These are phyloP conservation scores for Microcebus tavaratra DNA, from an alignment of 2,113 vertebrate species.

Conservation along the genomic window DNA sequence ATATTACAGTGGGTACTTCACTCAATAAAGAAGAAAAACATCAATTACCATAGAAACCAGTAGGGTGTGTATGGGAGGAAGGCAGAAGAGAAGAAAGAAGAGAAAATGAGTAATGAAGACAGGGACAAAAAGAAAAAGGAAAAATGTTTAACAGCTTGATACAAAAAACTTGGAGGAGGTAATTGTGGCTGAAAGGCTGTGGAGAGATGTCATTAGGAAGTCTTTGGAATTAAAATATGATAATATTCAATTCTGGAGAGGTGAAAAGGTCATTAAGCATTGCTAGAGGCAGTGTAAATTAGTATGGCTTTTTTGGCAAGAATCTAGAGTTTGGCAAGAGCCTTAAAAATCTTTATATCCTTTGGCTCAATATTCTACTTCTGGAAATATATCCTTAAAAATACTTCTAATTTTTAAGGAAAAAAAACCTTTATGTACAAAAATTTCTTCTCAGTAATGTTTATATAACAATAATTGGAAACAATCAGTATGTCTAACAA, in stretches of 20 bases:
- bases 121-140: background rate
- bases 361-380: conserved; percentile 19
- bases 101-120: background rate
- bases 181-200: background rate
- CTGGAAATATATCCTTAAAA: background rate
- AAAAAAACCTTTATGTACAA: background rate
- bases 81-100: background rate
- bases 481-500: background rate
- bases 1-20: background rate
- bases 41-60: background rate
- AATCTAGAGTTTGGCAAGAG: conserved; percentile 32
- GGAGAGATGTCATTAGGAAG: background rate
- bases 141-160: background rate
- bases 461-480: background rate
- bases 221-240: background rate
- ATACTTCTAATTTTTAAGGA: conserved; percentile 47
- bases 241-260: background rate
- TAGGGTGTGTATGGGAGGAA: background rate
- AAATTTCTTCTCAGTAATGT: background rate
- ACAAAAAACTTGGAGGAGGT: background rate
- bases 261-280: background rate
- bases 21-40: conserved; percentile 4
- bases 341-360: background rate
- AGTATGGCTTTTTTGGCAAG: conserved; percentile 9
- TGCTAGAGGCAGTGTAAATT: background rate